phyloP scores from a whole-genome alignment of 2,113 vertebrate genomes.

The Callopanchax toddi region DNA sequence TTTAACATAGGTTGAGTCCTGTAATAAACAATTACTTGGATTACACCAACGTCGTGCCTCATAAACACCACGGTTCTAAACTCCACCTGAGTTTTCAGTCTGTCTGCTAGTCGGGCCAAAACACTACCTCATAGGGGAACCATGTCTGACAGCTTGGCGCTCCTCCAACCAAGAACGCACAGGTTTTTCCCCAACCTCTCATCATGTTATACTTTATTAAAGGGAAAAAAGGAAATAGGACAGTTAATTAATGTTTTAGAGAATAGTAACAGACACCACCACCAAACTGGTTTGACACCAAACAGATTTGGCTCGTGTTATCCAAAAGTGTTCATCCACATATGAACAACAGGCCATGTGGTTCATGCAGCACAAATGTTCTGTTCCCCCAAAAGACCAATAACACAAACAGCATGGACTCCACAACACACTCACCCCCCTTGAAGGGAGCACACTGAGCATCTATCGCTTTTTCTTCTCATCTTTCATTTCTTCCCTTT shows the following conservation, averaged over 20 bases:
- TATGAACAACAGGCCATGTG: constrained; percentile 39
- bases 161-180: constrained; percentile 13
- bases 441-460: constrained; percentile 14
- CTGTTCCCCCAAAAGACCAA: constrained; percentile 45
- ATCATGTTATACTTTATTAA: constrained; percentile 19
- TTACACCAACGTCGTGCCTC: constrained; percentile 63
- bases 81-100: constrained; percentile 67
- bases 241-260: not conserved
- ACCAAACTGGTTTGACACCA: constrained; percentile 14
- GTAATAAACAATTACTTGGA: constrained; percentile 76
- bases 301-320: constrained; percentile 22
- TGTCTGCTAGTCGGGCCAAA: constrained; percentile 39
- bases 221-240: not conserved
- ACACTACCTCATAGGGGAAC: constrained; percentile 56
- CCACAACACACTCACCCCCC: constrained; percentile 13
- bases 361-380: constrained; percentile 48
- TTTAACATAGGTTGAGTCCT: constrained; percentile 51
- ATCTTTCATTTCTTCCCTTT: constrained; percentile 9
- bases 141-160: constrained; percentile 48
- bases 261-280: constrained; percentile 23
- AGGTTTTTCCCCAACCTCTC: constrained; percentile 27
- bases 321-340: constrained; percentile 36
- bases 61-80: constrained; percentile 63
- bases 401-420: constrained; percentile 56
- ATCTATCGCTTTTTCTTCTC: constrained; percentile 10